phyloP scores from a whole-genome alignment of 2,113 vertebrate genomes.

The Carassius auratus region DNA sequence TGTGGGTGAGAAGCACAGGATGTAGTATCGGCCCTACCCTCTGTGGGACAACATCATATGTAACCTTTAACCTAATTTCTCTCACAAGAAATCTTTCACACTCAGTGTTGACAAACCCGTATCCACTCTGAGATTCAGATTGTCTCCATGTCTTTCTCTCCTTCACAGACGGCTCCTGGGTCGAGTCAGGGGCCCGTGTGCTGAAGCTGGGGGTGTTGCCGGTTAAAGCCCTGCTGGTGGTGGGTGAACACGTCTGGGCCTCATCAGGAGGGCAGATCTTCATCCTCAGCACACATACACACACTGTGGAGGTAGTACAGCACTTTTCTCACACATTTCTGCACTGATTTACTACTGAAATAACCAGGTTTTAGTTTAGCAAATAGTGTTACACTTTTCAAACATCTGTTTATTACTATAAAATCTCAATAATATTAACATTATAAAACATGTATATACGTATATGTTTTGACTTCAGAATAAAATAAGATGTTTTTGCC shows the following conservation, averaged over 20 bases:
- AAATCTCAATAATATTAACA: neutral
- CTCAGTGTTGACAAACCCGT: neutral
- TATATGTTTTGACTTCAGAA: too few species aligned
- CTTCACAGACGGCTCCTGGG: slow-evolving; percentile 86
- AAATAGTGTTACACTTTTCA: neutral
- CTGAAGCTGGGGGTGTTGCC: slow-evolving; percentile 89
- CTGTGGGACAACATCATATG: neutral
- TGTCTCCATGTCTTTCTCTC: slow-evolving; percentile 3
- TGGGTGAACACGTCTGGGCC: slow-evolving; percentile 90
- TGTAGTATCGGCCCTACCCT: slow-evolving; percentile 56
- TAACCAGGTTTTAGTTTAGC: neutral
- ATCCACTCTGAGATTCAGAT: neutral
- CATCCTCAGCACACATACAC: slow-evolving; percentile 79
- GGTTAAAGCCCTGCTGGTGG: slow-evolving; percentile 85
- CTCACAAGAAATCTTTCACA: neutral
- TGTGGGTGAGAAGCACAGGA: slow-evolving; percentile 14
- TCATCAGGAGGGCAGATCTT: slow-evolving; percentile 93
- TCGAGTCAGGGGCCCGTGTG: slow-evolving; percentile 77
- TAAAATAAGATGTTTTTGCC: too few species aligned
- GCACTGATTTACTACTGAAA: neutral
- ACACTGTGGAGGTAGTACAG: slow-evolving; percentile 81
- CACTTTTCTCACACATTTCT: neutral
- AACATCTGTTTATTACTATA: neutral
- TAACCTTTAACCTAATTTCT: slow-evolving; percentile 10
- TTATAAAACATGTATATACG: too few species aligned